These are phyloP conservation scores for Ctenosaura bakeri DNA, from an alignment of 2,797 vertebrate species.

Conservation along the genomic window DNA sequence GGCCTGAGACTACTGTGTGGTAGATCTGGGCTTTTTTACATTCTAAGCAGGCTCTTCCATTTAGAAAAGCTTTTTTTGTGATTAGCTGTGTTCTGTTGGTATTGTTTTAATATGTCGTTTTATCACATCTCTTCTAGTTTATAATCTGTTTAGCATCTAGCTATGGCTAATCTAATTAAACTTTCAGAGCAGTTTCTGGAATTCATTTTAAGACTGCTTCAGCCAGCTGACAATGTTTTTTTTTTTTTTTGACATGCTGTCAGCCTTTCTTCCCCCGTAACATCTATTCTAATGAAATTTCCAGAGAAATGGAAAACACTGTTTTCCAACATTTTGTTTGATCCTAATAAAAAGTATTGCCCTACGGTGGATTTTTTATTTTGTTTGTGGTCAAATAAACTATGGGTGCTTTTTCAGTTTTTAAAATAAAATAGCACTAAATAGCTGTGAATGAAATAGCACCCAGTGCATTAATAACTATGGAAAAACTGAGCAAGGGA, in stretches of 20 bases:
- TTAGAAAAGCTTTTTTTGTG: background rate
- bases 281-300: background rate
- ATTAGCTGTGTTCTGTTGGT: background rate
- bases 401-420: background rate
- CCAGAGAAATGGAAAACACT: background rate
- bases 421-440: background rate
- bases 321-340: background rate
- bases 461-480: background rate
- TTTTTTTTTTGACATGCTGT: background rate
- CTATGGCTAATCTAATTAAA: background rate
- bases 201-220: background rate
- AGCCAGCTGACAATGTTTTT: background rate
- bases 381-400: background rate
- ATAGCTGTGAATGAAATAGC: background rate
- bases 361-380: background rate
- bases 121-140: background rate
- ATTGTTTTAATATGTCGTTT: background rate
- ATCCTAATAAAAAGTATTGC: background rate
- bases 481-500: background rate
- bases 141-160: background rate
- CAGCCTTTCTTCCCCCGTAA: background rate
- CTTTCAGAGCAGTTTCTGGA: background rate
- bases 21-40: background rate
- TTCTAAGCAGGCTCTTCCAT: background rate
- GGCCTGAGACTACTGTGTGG: background rate